Base-by-base conservation (phyloP, 1,140 invertebrate genomes). In the Armadillidium nasatum region DNA sequence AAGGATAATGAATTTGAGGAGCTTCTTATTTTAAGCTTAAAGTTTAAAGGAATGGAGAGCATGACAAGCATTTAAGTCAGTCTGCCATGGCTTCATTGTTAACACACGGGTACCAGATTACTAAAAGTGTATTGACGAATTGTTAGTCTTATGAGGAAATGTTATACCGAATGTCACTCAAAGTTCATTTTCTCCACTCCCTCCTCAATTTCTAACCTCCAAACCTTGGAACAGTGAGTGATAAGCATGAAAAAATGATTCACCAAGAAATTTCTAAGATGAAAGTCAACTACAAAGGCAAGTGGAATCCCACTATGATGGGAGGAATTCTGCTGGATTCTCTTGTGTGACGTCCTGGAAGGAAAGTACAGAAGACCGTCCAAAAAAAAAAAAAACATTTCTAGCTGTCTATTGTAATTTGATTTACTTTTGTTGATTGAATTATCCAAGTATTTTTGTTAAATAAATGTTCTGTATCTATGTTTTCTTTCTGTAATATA, bases 131-230 rank as follows among this genome's bases (percentile, higher is more conserved):
- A 7, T 66, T 66, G 60, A 66, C 1, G 21, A 66, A 7, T 66
- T 66, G 7, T 22, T 66, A 66, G 33, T 1, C 33, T 3, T 33
- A 33, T 33, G 15, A 22, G 60, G 1, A n/a, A n/a, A n/a, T n/a
- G n/a, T n/a, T n/a, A 66, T 22, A 7, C 60, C 60, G 60, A 66
- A 66, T 66, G 15, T 66, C 60, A 66, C 60, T 66, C 21, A 66
- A 66, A 4, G 7, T 66, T n/a, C 60, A 66, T 4, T 66, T 66
- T 7, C 60, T 66, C 21, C 60, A 66, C 60, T 66, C 15, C 1
- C 60, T n/a, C 60, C 60, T 66, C 15, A 66, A 66, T 22, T 66
- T 66, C 21, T 66, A 3, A 1, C 60, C 60, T 66, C 60, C 1
- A 7, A 66, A n/a, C 60, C 60, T 66, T 4, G 7, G 21, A 66